phyloP scores from a whole-genome alignment of 2,888 invertebrate species.

The Spilarctia lutea region DNA sequence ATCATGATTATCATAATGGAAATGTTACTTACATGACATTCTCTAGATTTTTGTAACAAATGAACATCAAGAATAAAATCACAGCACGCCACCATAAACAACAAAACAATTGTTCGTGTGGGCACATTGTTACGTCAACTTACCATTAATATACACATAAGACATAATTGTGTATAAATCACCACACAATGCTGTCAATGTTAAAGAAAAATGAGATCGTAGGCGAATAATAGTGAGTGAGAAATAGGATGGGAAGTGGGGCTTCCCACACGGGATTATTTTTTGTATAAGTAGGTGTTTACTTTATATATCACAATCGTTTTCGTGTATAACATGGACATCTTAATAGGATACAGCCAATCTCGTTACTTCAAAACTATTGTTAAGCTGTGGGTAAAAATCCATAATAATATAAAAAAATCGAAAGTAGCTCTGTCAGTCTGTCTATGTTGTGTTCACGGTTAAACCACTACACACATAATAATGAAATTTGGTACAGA shows the following conservation, averaged over 20 bases:
- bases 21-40: not conserved
- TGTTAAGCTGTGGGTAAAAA: not conserved
- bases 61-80: not conserved
- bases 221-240: conserved; percentile 33
- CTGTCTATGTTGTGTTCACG: too few species aligned
- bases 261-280: conserved; percentile 37
- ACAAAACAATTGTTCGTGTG: conserved; percentile 18
- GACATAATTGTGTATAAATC: conserved; percentile 32
- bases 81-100: not conserved
- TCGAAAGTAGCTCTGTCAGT: too few species aligned
- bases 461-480: too few species aligned
- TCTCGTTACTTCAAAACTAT: not conserved
- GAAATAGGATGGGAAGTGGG: conserved; percentile 19
- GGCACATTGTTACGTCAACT: conserved; percentile 16
- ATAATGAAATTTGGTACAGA: too few species aligned
- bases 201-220: conserved; percentile 37
- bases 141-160: conserved; percentile 17
- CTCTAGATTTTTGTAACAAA: not conserved
- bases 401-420: too few species aligned
- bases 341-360: not conserved
- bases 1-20: not conserved
- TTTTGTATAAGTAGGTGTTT: conserved; percentile 28
- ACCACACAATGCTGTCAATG: conserved; percentile 31
- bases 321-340: not conserved
- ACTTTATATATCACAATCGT: conserved; percentile 19